These are phyloP conservation scores for Bombus consobrinus DNA, from an alignment of 1,140 invertebrate species.

Conservation along the genomic window DNA sequence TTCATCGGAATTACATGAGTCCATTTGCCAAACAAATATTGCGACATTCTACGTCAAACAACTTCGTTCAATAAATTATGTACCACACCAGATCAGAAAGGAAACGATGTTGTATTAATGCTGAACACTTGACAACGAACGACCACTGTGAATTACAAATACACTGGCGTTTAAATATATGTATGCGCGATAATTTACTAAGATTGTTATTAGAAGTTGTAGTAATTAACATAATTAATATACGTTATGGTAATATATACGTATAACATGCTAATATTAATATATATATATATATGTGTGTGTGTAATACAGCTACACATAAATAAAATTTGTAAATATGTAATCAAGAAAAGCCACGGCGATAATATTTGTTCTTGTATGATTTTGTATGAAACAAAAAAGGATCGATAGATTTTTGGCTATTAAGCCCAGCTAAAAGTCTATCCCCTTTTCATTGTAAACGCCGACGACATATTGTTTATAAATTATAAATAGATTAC, in stretches of 20 bases:
- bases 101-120: neutral
- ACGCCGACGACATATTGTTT: neutral
- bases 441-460: neutral
- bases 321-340: conserved; percentile 5
- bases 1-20: too few relatives aligned
- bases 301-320: neutral
- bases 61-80: neutral
- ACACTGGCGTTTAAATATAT: neutral
- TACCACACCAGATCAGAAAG: neutral
- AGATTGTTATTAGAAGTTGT: too few relatives aligned
- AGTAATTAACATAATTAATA: too few relatives aligned
- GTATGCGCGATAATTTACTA: neutral
- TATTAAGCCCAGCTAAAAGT: conserved; percentile 57
- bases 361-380: neutral
- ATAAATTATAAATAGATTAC: conserved; percentile 36
- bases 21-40: neutral
- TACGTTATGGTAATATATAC: neutral
- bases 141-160: neutral
- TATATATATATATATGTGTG: neutral
- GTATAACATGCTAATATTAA: neutral
- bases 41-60: neutral
- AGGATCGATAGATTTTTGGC: conserved; percentile 41
- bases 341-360: neutral
- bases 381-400: conserved; percentile 11
- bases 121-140: conserved; percentile 14